These are phyloP conservation scores for Amblyjoppa fuscipennis DNA, from an alignment of 2,888 invertebrate genomes.

Conservation along the genomic window DNA sequence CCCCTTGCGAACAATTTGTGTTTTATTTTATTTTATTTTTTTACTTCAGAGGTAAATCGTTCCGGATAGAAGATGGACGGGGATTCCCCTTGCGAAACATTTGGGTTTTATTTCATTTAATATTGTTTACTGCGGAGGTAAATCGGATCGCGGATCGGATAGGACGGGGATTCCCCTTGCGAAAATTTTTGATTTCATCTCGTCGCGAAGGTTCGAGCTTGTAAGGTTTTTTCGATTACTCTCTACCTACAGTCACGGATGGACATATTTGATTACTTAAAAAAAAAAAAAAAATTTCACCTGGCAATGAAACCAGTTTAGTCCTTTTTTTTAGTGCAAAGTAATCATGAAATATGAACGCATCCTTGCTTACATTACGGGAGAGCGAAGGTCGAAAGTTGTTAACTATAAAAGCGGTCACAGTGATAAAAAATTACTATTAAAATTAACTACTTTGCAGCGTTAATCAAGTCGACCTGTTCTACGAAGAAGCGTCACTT, in stretches of 20 bases:
- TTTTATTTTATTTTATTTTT: not conserved
- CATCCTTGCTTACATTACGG: conserved; percentile 12
- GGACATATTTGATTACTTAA: not conserved
- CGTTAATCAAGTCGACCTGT: not conserved
- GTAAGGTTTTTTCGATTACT: not conserved
- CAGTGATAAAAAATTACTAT: not conserved
- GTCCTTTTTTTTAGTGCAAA: not conserved
- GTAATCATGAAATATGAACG: not conserved
- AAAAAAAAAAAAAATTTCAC: not conserved
- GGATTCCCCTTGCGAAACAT: conserved; percentile 27
- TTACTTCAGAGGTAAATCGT: not conserved
- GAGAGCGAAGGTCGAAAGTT: not conserved
- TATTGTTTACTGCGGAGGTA: not conserved
- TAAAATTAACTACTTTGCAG: not conserved
- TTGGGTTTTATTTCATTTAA: not conserved
- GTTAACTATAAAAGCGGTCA: conserved; percentile 8
- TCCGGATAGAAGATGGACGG: conserved; percentile 48
- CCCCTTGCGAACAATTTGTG: not conserved
- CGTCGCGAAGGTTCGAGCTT: conserved; percentile 19
- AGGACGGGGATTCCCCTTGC: conserved; percentile 18
- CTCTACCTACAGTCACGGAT: not conserved
- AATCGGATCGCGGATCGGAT: too few relatives aligned
- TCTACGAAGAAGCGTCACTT: not conserved
- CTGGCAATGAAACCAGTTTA: not conserved
- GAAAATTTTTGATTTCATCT: not conserved